Evolutionary conservation across 2,888 invertebrate species (phyloP), one percentile per base, ranked within the genome.

Genomic region (Tolmerus cingulatus): DNA sequence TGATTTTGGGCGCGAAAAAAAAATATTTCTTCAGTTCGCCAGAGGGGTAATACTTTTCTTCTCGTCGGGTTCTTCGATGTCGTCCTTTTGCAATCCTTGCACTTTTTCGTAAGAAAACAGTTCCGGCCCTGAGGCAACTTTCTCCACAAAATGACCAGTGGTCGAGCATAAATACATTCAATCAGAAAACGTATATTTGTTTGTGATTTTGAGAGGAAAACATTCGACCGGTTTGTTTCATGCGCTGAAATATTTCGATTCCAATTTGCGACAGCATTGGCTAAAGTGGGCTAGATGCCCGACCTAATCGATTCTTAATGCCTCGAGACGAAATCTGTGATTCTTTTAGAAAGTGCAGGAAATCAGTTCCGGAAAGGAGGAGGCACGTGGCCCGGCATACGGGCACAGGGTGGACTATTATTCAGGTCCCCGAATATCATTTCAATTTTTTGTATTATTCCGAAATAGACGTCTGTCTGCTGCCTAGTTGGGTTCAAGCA

Each of bases 131-230:
- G 57, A 34, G 82, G 82, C 82, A 37, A 57, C 34, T 82, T 82
- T 23, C 57, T 82, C 34, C 37, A 57, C 37, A 57, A 82, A 82
- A 82, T 82, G 82, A 82, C 82, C 82, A 82, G 37, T 37, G 82
- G 82, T 82, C 66, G 5, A 23, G 19, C 57, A 82, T 82, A 82
- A n/a, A 82, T 82, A 82, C 66, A 66, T 82, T 82, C 82, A 82
- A 82, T 82, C 82, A 82, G 82, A 34, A 51, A n/a, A 19, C 57
- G 19, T 66, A 66, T 66, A 66, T 82, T 82, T 82, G 82, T 82
- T 82, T 82, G 82, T 82, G 82, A 82, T 51, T 66, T 82, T 34
- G 40, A 40, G 37, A 82, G 37, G 37, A 82, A 82, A 82, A 82
- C 57, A 82, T 82, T 66, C 34, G 37, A 4, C 8, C 27, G 14